Evolutionary conservation across 1,140 invertebrate species (phyloP).

Genomic region (Phymorhynchus buccinoides): DNA sequence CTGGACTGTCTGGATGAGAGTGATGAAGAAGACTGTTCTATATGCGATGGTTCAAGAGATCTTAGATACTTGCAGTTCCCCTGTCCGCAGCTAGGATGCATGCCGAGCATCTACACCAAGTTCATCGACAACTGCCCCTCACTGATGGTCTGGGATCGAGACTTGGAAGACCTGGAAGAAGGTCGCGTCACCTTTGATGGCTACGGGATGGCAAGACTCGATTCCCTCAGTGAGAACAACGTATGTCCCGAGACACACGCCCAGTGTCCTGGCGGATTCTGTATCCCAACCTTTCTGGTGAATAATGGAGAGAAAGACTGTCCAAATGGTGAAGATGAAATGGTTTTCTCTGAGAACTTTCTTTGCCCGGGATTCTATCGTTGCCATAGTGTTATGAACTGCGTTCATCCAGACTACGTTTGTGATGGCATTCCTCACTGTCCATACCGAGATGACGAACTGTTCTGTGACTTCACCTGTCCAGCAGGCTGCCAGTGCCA

Average conservation of each 20-base stretch:
- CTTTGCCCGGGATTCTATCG: slow-evolving; percentile 26
- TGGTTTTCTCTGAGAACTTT: not conserved
- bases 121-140: not conserved
- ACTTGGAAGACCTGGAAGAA: not conserved
- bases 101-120: not conserved
- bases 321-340: slow-evolving; percentile 38
- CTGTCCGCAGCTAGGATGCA: slow-evolving; percentile 23
- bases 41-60: not conserved
- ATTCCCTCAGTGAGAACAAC: not conserved
- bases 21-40: slow-evolving; percentile 41
- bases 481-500: slow-evolving; percentile 27
- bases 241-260: slow-evolving; percentile 35
- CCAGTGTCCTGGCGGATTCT: slow-evolving; percentile 18
- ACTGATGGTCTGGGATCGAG: too few species aligned
- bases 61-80: not conserved
- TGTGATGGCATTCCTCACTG: slow-evolving; percentile 40
- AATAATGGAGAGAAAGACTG: slow-evolving; percentile 41
- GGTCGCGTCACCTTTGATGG: slow-evolving; percentile 9
- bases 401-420: slow-evolving; percentile 32
- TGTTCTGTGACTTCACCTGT: slow-evolving; percentile 31
- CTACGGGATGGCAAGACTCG: slow-evolving; percentile 32
- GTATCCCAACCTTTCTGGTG: slow-evolving; percentile 39
- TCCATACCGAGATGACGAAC: slow-evolving; percentile 39
- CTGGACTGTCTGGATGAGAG: slow-evolving; percentile 38
- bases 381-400: not conserved